Percentiles rank a stretch among this genome's conserved stretches.
These are phyloP conservation scores for Dryococelus australis DNA, from an alignment of 2,888 invertebrate species.

Conservation along the genomic window DNA sequence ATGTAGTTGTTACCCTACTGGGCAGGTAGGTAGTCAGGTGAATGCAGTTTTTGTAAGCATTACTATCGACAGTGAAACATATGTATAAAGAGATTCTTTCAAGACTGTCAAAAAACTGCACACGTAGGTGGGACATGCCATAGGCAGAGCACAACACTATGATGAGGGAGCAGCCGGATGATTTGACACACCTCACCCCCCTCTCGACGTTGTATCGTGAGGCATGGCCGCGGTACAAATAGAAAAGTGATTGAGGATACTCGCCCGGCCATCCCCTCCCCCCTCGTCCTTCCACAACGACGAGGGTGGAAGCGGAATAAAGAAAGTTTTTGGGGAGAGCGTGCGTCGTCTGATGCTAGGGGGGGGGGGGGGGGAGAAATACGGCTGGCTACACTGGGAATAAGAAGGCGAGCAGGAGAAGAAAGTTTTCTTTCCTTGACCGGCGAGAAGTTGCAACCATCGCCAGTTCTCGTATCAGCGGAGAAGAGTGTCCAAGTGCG, in stretches of 20 bases:
- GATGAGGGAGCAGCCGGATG: conserved; percentile 20
- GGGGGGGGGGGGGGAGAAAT: neutral
- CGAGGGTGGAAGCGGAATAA: conserved; percentile 2
- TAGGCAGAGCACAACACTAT: neutral
- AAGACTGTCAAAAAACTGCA: no score
- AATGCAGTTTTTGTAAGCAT: no score
- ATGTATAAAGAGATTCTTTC: no score
- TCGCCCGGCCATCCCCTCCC: neutral
- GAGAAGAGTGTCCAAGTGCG: neutral
- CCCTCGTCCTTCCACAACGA: neutral
- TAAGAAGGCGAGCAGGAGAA: conserved; percentile 17
- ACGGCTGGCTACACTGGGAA: neutral
- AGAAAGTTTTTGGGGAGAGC: conserved; percentile 33
- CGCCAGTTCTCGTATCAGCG: conserved; percentile 11
- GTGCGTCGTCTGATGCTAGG: neutral
- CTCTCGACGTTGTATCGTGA: neutral
- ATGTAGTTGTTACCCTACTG: no score
- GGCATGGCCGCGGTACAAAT: conserved; percentile 40
- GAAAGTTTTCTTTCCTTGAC: conserved; percentile 27
- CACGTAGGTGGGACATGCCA: neutral
- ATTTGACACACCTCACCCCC: conserved; percentile 26
- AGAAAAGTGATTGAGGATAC: conserved; percentile 44
- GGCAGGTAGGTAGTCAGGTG: no score
- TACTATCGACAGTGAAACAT: no score
- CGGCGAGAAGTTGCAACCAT: conserved; percentile 19